phyloP scores from a whole-genome alignment of 2,888 invertebrate genomes.

The Pachliopta kotzebuea region DNA sequence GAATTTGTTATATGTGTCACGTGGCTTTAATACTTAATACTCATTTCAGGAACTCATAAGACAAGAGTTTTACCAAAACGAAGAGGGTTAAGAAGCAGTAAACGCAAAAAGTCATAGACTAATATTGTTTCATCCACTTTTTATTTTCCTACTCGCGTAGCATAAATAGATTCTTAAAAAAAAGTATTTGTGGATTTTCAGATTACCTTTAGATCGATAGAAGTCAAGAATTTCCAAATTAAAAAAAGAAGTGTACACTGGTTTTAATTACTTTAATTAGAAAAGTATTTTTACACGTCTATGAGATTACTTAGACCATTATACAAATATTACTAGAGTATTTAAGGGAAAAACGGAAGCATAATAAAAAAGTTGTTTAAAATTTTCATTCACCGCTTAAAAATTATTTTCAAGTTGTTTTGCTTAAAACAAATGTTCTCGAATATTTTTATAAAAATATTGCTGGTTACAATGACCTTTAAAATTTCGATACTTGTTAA shows the following conservation, averaged over 20 bases:
- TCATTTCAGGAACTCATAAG: slow-evolving; percentile 49
- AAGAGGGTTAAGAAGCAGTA: slow-evolving; percentile 56
- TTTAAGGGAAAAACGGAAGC: too few species aligned
- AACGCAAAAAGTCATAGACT: slow-evolving; percentile 7
- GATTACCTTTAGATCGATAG: neutral
- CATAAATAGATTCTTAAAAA: slow-evolving; percentile 6
- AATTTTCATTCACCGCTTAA: neutral
- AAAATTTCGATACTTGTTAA: neutral
- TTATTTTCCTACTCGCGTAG: slow-evolving; percentile 5
- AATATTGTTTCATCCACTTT: neutral
- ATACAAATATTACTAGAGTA: too few species aligned
- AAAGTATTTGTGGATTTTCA: slow-evolving; percentile 1
- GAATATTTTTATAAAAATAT: too few species aligned
- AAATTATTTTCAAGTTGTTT: too few species aligned
- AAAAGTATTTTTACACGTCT: neutral
- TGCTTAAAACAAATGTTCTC: too few species aligned
- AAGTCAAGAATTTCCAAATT: too few species aligned
- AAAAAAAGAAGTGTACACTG: neutral
- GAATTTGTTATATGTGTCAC: too few species aligned
- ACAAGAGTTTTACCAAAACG: slow-evolving; percentile 47
- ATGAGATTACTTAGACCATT: slow-evolving; percentile 1
- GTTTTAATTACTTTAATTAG: neutral
- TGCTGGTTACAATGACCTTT: too few species aligned
- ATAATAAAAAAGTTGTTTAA: neutral
- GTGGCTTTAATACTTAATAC: slow-evolving; percentile 10